Evolutionary conservation across 2,888 invertebrate species (phyloP), one percentile per base, ranked within the genome.

Genomic region (Eledone cirrhosa): DNA sequence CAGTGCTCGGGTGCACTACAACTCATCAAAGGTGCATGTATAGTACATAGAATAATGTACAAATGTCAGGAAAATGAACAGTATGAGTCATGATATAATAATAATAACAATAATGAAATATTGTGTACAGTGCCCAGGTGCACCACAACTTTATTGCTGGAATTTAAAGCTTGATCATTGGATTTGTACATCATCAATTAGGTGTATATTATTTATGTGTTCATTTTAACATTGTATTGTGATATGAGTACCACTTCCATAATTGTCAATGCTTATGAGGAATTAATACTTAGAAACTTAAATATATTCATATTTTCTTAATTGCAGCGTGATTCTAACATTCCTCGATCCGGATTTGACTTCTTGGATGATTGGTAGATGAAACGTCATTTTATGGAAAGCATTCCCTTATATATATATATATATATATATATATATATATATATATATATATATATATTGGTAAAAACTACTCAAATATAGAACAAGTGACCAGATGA

Each of bases 331-430:
- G 76, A 76, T 48, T 76, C 76, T 47, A 19, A 76, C 22, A 48
- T 76, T 47, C 76, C 27, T 16, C 84, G 83, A 78, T 83, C 85
- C 74, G 88, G 88, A 22, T 88, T 87, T 83, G 88, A 86, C 63
- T 88, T 88, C 80, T 80, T 88, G 27, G 88, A 88, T 79, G 81
- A 86, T 67, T 88, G 88, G 88, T 88, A 83, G 85, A 76, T 22
- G 31, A 41, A 72, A 31, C 19, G 31, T 31, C 22, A 31, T 29
- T 29, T 0, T 11, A 11, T 24, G 27, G 63, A 63, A 63, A 63
- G n/a, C 63, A 19, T 24, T 63, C 22, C n/a, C 14, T 41, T n/a
- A 65, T n/a, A 65, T n/a, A n/a, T n/a, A 65, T 8, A 65, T 27
- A 59, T 8, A 59, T 59, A 59, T 59, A 59, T 1, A 1, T 14